These are phyloP conservation scores for Eupithecia dodoneata DNA, from an alignment of 2,888 invertebrate genomes.

Conservation along the genomic window DNA sequence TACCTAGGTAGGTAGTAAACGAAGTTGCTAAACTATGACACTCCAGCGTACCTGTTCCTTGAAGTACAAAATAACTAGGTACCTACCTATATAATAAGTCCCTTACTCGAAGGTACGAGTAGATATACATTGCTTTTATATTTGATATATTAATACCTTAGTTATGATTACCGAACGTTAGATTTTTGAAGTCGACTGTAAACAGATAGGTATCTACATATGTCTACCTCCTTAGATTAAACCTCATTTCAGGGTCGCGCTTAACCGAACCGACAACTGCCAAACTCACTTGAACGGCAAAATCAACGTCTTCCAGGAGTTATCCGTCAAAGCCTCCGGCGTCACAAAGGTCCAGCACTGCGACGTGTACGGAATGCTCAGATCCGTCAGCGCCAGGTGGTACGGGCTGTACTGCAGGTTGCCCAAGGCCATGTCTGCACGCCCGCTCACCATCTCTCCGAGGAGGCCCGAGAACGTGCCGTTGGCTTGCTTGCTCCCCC, in stretches of 20 bases:
- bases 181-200: too few species aligned
- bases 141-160: too few species aligned
- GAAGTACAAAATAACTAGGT: background rate
- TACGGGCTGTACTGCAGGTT: slow-evolving; percentile 90
- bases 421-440: slow-evolving; percentile 89
- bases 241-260: too few species aligned
- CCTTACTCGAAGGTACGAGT: too few species aligned
- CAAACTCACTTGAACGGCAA: slow-evolving; percentile 88
- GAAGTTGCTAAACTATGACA: too few species aligned
- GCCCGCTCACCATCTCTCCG: slow-evolving; percentile 88
- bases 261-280: background rate
- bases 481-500: slow-evolving; percentile 87
- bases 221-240: too few species aligned
- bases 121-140: too few species aligned
- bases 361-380: slow-evolving; percentile 91
- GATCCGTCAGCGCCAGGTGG: slow-evolving; percentile 87
- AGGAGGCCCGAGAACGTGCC: slow-evolving; percentile 88
- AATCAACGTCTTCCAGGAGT: slow-evolving; percentile 93
- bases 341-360: slow-evolving; percentile 94
- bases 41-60: too few species aligned
- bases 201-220: too few species aligned
- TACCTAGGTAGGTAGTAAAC: too few species aligned
- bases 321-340: slow-evolving; percentile 91
- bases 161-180: too few species aligned
- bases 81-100: background rate